phyloP scores from a whole-genome alignment of 1,140 invertebrate species.

The Heliconius hewitsoni region DNA sequence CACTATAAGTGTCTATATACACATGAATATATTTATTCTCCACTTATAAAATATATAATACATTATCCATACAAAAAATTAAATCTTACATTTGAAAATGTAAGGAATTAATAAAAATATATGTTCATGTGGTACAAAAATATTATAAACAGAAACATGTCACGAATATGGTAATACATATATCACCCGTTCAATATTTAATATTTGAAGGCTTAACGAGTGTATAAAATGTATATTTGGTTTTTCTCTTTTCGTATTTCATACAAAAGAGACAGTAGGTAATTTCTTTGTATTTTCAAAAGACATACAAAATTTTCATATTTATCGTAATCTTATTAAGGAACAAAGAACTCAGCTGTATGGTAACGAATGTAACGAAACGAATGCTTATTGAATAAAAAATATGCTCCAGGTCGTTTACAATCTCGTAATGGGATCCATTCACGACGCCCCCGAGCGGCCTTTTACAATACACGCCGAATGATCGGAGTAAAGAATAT shows the following conservation, averaged over 20 bases:
- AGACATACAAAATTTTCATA: conserved; percentile 6
- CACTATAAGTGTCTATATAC: too few relatives aligned
- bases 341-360: conserved; percentile 31
- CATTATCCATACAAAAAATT: too few relatives aligned
- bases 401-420: conserved; percentile 32
- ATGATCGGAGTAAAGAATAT: conserved; percentile 20
- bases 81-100: too few relatives aligned
- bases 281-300: conserved; percentile 6
- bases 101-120: too few relatives aligned
- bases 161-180: neutral
- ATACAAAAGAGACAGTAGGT: neutral
- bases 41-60: too few relatives aligned
- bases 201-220: neutral
- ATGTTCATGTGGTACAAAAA: too few relatives aligned
- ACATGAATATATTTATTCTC: too few relatives aligned
- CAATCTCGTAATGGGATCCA: conserved; percentile 29
- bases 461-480: conserved; percentile 22
- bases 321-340: conserved; percentile 22
- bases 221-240: neutral
- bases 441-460: conserved; percentile 21
- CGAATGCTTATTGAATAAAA: conserved; percentile 37
- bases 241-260: neutral
- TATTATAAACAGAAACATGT: too few relatives aligned
- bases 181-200: neutral
- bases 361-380: conserved; percentile 25